These are phyloP conservation scores for Gymnocheta viridis DNA, from an alignment of 2,888 invertebrate genomes.

Conservation along the genomic window DNA sequence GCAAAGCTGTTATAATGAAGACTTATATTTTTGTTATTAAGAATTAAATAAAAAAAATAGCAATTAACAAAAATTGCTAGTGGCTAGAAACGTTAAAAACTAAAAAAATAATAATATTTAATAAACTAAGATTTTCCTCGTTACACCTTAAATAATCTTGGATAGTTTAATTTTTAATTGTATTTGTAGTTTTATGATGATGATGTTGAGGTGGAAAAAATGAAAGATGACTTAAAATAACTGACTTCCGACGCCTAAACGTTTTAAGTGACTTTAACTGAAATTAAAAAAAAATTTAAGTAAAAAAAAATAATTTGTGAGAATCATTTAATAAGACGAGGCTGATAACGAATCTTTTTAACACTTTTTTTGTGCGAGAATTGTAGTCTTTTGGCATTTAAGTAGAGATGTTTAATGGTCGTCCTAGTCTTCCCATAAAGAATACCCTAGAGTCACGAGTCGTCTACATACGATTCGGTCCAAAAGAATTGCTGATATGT, in stretches of 20 bases:
- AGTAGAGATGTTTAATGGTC: too few relatives aligned
- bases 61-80: constrained; percentile 26
- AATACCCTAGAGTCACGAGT: too few relatives aligned
- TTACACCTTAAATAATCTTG: constrained; percentile 47
- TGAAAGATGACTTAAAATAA: constrained; percentile 50
- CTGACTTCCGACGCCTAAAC: constrained; percentile 67
- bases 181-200: neutral
- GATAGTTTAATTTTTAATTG: constrained; percentile 3
- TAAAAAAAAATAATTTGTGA: neutral
- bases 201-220: constrained; percentile 24
- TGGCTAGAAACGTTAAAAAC: neutral
- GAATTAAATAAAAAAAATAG: neutral
- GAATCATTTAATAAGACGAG: constrained; percentile 2
- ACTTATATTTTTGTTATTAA: constrained; percentile 29
- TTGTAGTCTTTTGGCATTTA: neutral
- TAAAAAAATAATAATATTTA: constrained; percentile 3
- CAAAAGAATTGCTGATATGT: too few relatives aligned
- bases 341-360: neutral
- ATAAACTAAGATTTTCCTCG: constrained; percentile 21
- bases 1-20: constrained; percentile 17
- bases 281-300: neutral
- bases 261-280: constrained; percentile 28
- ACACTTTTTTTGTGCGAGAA: neutral
- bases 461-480: too few relatives aligned
- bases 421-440: too few relatives aligned